Percentiles rank a stretch among this genome's conserved stretches.
These are phyloP conservation scores for Bombus soroeensis DNA, from an alignment of 1,140 invertebrate genomes.

Conservation along the genomic window DNA sequence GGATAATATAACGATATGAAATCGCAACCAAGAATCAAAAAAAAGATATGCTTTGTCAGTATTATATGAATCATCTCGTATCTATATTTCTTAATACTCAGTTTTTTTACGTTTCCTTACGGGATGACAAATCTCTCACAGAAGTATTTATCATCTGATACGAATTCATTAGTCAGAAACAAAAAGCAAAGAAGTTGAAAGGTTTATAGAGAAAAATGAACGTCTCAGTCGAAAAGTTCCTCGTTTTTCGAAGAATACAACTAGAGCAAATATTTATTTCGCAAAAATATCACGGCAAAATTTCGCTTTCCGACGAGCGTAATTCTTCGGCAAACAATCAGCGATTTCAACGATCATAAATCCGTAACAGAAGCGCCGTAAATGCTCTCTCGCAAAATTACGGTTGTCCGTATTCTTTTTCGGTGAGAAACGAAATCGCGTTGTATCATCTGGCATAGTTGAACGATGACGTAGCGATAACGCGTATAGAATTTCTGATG, in stretches of 20 bases:
- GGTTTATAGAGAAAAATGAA: not conserved
- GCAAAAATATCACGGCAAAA: not conserved
- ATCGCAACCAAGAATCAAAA: not conserved
- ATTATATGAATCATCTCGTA: not conserved
- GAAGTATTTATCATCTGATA: not conserved
- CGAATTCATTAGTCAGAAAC: not conserved
- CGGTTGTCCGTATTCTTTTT: not conserved
- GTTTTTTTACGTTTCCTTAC: not conserved
- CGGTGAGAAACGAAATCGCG: not conserved
- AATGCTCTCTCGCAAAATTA: not conserved
- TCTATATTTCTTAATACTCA: too few species aligned
- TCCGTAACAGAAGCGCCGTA: not conserved
- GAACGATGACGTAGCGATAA: not conserved
- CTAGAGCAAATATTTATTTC: slow-evolving; percentile 6
- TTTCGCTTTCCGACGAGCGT: not conserved
- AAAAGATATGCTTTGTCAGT: not conserved
- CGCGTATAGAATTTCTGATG: slow-evolving; percentile 1
- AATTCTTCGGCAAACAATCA: not conserved
- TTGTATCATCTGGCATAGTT: not conserved
- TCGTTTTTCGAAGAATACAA: not conserved
- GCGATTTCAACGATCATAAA: not conserved
- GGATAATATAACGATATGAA: too few species aligned
- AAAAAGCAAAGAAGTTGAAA: not conserved
- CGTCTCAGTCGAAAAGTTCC: not conserved
- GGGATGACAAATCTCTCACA: not conserved